Evolutionary conservation across 2,797 vertebrate genomes (phyloP).

Genomic region (Knipowitschia caucasica): DNA sequence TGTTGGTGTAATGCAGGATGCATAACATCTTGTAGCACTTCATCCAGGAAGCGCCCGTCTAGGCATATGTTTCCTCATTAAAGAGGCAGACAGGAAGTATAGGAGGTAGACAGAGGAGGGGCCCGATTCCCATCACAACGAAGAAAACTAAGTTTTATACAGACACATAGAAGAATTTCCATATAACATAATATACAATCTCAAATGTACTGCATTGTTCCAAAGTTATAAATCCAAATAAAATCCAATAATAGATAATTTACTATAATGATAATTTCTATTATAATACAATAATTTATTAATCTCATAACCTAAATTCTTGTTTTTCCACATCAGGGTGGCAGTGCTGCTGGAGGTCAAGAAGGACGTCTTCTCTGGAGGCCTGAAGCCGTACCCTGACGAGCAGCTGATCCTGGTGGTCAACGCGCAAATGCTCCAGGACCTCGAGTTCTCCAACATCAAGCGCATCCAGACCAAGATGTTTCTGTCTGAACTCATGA

Average conservation of each 20-base stretch:
- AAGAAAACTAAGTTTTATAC: neutral
- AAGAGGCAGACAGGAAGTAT: constrained; percentile 28
- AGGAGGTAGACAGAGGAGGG: constrained; percentile 5
- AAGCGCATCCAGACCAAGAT: too few relatives aligned
- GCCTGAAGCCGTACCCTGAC: too few relatives aligned
- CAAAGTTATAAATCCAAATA: too few relatives aligned
- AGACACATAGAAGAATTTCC: neutral
- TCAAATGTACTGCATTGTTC: too few relatives aligned
- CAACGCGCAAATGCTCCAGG: too few relatives aligned
- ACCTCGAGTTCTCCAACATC: too few relatives aligned
- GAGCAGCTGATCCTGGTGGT: too few relatives aligned
- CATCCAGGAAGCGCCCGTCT: constrained; percentile 45
- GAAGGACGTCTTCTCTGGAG: too few relatives aligned
- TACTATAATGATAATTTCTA: too few relatives aligned
- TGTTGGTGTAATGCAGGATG: constrained; percentile 49
- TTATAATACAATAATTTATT: neutral
- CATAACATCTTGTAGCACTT: constrained; percentile 46
- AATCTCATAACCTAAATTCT: neutral
- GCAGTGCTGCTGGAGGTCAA: too few relatives aligned
- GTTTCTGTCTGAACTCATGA: too few relatives aligned
- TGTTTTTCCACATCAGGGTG: neutral
- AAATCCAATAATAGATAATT: too few relatives aligned
- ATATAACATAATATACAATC: neutral
- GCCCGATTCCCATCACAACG: constrained; percentile 6
- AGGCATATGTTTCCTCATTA: constrained; percentile 35